Evolutionary conservation across 2,113 vertebrate genomes (phyloP).

Genomic region (Thunnus maccoyii): DNA sequence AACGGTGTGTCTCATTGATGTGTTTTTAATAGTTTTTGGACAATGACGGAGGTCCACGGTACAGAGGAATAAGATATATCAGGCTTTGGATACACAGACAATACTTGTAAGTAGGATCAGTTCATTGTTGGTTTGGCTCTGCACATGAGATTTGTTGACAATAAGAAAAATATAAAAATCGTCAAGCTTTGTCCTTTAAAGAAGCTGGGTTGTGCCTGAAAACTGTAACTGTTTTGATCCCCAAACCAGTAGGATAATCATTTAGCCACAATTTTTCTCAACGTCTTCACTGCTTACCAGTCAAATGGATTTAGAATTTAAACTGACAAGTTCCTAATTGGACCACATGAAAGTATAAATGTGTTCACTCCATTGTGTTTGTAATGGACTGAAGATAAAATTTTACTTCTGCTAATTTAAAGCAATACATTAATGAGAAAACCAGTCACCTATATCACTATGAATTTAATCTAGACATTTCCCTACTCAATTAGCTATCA

Average conservation of each 20-base stretch:
- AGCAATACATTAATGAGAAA: conserved; percentile 46
- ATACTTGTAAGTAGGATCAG: too few relatives aligned
- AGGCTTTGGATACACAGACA: too few relatives aligned
- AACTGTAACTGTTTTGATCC: neutral
- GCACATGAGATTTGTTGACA: too few relatives aligned
- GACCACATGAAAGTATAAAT: neutral
- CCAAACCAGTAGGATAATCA: neutral
- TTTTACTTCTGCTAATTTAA: conserved; percentile 24
- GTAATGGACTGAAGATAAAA: neutral
- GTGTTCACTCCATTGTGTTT: conserved; percentile 9
- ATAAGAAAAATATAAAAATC: too few relatives aligned
- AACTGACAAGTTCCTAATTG: neutral
- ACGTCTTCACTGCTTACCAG: neutral
- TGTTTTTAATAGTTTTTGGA: too few relatives aligned
- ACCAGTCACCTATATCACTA: conserved; percentile 1
- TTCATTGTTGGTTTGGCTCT: too few relatives aligned
- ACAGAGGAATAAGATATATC: too few relatives aligned
- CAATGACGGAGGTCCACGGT: too few relatives aligned
- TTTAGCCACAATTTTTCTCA: neutral
- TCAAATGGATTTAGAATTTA: neutral
- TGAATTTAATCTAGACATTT: conserved; percentile 43
- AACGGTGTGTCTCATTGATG: too few relatives aligned
- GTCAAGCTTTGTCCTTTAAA: neutral
- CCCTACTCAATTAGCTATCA: conserved; percentile 65
- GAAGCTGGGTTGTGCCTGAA: neutral